Evolutionary conservation across 2,113 vertebrate species (phyloP).

Genomic region (Hepsetus odoe): DNA sequence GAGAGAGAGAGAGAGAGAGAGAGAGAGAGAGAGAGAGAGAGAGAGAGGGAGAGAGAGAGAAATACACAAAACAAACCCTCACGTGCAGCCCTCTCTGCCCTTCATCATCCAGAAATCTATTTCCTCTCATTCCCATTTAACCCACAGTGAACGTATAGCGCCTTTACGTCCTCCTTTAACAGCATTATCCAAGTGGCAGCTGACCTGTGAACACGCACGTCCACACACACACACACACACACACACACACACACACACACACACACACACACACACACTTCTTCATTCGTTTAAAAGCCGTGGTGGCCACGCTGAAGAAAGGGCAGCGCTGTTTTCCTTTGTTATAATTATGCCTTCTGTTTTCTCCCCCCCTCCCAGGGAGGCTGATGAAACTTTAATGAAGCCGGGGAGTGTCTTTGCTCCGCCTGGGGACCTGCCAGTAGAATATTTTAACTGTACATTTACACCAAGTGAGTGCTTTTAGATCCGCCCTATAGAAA

Average conservation of each 20-base stretch:
- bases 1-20: no score
- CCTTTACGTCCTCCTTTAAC: constrained; percentile 22
- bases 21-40: no score
- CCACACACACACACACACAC: no score
- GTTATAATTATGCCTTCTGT: constrained; percentile 79
- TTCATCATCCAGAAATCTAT: not conserved
- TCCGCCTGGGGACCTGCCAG: constrained; percentile 88
- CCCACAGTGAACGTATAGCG: constrained; percentile 23
- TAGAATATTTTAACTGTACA: constrained; percentile 99
- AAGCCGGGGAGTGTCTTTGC: constrained; percentile 93
- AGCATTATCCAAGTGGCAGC: constrained; percentile 42
- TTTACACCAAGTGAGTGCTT: constrained; percentile 97
- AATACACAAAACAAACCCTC: constrained; percentile 3
- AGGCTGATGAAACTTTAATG: constrained; percentile 99
- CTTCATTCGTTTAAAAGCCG: constrained; percentile 28
- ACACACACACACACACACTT: constrained; percentile 31
- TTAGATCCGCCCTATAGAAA: constrained; percentile 92
- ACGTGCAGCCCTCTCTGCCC: not conserved
- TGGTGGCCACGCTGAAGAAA: constrained; percentile 65
- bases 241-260: no score
- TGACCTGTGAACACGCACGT: constrained; percentile 53
- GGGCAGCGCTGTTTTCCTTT: constrained; percentile 75
- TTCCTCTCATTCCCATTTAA: constrained; percentile 43
- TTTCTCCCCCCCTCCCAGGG: constrained; percentile 90
- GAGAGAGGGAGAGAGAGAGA: no score